These are phyloP conservation scores for Mellivora capensis DNA, from an alignment of 2,113 vertebrate genomes.

Conservation along the genomic window DNA sequence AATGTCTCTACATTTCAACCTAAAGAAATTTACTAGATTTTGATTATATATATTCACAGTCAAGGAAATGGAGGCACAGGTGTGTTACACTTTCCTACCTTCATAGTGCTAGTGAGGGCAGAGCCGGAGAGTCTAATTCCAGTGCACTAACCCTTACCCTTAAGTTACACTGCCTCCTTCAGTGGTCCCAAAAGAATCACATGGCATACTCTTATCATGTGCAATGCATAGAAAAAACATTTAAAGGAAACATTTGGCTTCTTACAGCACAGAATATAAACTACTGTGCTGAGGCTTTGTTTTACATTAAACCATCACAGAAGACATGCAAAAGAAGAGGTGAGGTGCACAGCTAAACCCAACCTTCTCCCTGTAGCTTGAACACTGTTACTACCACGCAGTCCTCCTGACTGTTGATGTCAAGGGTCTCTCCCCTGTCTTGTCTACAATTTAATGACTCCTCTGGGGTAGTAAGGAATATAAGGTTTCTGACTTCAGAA, in stretches of 20 bases:
- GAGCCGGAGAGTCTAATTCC: background rate
- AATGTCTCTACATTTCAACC: too few relatives aligned
- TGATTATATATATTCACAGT: background rate
- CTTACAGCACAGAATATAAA: background rate
- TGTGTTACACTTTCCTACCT: background rate
- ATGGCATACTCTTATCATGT: background rate
- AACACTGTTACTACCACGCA: background rate
- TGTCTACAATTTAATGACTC: background rate
- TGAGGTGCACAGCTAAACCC: background rate
- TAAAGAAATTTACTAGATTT: too few relatives aligned
- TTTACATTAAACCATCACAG: background rate
- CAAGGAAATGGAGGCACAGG: background rate
- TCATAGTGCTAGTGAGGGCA: background rate
- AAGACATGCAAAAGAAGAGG: background rate
- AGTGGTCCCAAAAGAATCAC: background rate
- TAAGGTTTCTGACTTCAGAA: background rate
- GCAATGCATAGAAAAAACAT: background rate
- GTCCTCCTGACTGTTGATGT: rapidly evolving
- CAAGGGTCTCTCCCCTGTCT: background rate
- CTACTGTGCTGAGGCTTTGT: background rate
- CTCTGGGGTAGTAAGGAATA: background rate
- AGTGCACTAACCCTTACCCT: background rate
- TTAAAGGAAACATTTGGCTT: background rate
- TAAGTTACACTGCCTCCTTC: background rate
- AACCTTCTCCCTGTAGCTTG: background rate